Evolutionary conservation across 2,888 invertebrate genomes (phyloP).

Genomic region (Ectemnius continuus): DNA sequence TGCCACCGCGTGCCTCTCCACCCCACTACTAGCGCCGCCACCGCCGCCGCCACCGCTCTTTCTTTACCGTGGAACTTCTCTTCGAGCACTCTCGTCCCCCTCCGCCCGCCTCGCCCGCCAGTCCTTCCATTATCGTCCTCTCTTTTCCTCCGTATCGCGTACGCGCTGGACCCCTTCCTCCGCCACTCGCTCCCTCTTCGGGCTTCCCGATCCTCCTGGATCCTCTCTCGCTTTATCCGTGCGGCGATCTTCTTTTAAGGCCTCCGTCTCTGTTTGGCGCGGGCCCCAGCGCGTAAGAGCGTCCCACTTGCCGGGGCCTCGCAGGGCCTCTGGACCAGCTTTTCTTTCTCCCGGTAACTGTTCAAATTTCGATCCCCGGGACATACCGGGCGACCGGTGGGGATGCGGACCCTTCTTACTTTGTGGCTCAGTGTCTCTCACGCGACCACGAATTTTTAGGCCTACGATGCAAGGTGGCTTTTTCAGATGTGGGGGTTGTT

Average conservation of each 20-base stretch:
- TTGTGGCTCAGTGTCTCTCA: slow-evolving; percentile 71
- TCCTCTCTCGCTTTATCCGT: slow-evolving; percentile 25
- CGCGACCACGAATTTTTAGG: slow-evolving; percentile 26
- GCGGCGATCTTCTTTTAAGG: slow-evolving; percentile 25
- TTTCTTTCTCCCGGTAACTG: slow-evolving; percentile 74
- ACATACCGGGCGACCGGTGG: slow-evolving; percentile 58
- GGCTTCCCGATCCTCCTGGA: not conserved
- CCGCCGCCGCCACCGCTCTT: slow-evolving; percentile 33
- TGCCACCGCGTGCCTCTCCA: slow-evolving; percentile 20
- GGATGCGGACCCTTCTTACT: slow-evolving; percentile 67
- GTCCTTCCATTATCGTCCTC: slow-evolving; percentile 24
- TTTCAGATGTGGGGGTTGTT: too few species aligned
- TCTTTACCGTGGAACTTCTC: slow-evolving; percentile 51
- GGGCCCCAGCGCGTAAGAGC: not conserved
- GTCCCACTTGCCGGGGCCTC: slow-evolving; percentile 38
- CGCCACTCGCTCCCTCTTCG: slow-evolving; percentile 11
- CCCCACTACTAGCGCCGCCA: slow-evolving; percentile 36
- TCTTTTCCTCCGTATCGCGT: slow-evolving; percentile 33
- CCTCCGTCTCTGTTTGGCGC: not conserved
- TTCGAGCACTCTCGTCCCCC: slow-evolving; percentile 49
- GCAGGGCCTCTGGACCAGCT: slow-evolving; percentile 66
- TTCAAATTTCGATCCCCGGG: slow-evolving; percentile 73
- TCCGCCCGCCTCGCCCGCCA: slow-evolving; percentile 37
- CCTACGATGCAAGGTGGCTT: not conserved
- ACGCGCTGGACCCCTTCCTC: slow-evolving; percentile 20